A percentile compares a stretch with the other conserved stretches of the same genome.
These are phyloP conservation scores for Abramis brama DNA, from an alignment of 2,113 vertebrate genomes.

Conservation along the genomic window DNA sequence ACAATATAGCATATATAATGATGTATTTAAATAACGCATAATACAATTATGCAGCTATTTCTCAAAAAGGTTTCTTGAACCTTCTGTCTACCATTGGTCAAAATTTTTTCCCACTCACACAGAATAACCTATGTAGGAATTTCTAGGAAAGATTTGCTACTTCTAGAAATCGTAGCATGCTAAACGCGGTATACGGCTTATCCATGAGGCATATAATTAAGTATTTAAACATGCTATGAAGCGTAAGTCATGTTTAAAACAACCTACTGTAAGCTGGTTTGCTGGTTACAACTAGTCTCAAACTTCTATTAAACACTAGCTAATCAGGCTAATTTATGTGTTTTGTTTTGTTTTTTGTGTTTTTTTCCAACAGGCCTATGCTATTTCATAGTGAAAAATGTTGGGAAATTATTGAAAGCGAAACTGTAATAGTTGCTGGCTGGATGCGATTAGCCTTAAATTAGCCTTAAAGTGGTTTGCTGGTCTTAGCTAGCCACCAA, in stretches of 20 bases:
- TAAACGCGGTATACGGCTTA: background rate
- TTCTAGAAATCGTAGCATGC: background rate
- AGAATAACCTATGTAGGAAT: background rate
- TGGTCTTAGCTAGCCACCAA: background rate
- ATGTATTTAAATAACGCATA: too few relatives aligned
- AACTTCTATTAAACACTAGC: background rate
- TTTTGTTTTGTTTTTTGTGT: background rate
- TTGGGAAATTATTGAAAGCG: too few relatives aligned
- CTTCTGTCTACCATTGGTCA: too few relatives aligned
- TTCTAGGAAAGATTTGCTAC: background rate
- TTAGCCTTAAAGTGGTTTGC: background rate
- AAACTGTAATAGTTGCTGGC: background rate
- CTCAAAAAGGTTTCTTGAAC: background rate
- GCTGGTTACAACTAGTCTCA: background rate
- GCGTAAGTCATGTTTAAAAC: background rate
- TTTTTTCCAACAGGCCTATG: too few relatives aligned
- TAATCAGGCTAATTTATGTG: background rate
- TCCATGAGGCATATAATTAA: background rate
- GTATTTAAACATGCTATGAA: background rate
- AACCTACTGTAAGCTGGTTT: background rate
- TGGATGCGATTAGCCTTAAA: background rate
- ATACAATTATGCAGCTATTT: background rate
- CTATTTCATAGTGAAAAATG: background rate
- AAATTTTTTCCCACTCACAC: background rate
- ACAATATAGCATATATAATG: too few relatives aligned